These are phyloP conservation scores for Osmoderma eremita DNA, from an alignment of 2,888 invertebrate species.

Conservation along the genomic window DNA sequence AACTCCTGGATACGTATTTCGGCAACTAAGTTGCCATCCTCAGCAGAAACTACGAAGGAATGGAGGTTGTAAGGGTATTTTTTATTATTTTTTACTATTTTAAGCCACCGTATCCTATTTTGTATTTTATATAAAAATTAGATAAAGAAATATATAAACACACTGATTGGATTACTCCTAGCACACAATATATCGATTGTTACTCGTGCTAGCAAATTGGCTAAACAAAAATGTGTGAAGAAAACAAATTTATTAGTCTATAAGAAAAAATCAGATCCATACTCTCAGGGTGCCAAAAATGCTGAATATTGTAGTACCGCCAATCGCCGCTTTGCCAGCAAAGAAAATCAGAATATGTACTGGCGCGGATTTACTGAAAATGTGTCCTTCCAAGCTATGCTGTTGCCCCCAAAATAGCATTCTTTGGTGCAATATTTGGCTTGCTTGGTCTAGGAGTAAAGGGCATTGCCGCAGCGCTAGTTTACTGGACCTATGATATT, in stretches of 20 bases:
- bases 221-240: constrained; percentile 54
- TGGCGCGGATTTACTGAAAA: constrained; percentile 58
- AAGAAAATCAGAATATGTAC: constrained; percentile 61
- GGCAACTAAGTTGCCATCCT: too few relatives aligned
- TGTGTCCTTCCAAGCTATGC: constrained; percentile 58
- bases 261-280: constrained; percentile 47
- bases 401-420: constrained; percentile 54
- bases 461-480: constrained; percentile 58
- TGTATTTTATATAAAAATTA: too few relatives aligned
- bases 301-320: too few relatives aligned
- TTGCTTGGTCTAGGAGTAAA: constrained; percentile 58
- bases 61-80: too few relatives aligned
- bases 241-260: constrained; percentile 54
- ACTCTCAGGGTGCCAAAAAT: constrained; percentile 44
- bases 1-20: too few relatives aligned
- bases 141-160: too few relatives aligned
- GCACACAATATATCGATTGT: too few relatives aligned
- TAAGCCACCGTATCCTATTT: too few relatives aligned
- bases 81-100: too few relatives aligned
- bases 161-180: too few relatives aligned
- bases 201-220: constrained; percentile 57
- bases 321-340: constrained; percentile 41
- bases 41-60: too few relatives aligned
- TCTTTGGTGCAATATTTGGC: constrained; percentile 35
- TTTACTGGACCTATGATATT: constrained; percentile 61